Base-by-base conservation (phyloP, 2,888 invertebrate species). In the Notocelia uddmanniana region DNA sequence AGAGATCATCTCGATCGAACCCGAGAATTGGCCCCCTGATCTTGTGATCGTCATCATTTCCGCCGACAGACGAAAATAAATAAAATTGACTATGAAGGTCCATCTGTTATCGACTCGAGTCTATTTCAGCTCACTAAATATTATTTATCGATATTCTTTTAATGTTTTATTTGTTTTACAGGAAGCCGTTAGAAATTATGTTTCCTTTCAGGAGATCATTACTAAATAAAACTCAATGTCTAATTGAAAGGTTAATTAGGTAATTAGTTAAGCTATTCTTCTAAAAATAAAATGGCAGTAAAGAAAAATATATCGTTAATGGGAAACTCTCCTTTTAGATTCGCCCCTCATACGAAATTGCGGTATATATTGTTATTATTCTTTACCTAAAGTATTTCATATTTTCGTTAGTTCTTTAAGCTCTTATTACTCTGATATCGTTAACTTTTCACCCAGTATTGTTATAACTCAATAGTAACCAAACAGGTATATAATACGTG, bases 181-280 rank as follows among this genome's bases (percentile, higher is more conserved):
- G 57, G 69, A 57, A 45, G 50, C 23, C 48, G 37, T 57, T 37
- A 50, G 21, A 13, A 63, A 31, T 57, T 41, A 63, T 48, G 69
- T 57, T 69, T 69, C 63, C 48, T 52, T 18, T 60, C 19, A 23
- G 52, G 11, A n/a, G 31, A 19, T 31, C 48, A 8, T 48, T 15
- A 31, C 8, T 31, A 50, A 50, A 26, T 48, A 50, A 31, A 45
- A 23, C 15, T 10, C 1, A 15, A 18, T 58, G 34, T 37, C 19
- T 19, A 19, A 10, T 9, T 18, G 58, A 58, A 58, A 37, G 34
- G 58, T 34, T 13, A 13, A 58, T 58, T 57, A 31, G 31, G 23
- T 15, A 23, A 54, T 54, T 8, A 23, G 23, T 19, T 11, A n/a
- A 58, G 6, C 15, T 23, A n/a, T 5, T 23, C n/a, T 60, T 9